Conservation (phyloP, 2,888 invertebrate species). For the Caenorhabditis sp. region DNA sequence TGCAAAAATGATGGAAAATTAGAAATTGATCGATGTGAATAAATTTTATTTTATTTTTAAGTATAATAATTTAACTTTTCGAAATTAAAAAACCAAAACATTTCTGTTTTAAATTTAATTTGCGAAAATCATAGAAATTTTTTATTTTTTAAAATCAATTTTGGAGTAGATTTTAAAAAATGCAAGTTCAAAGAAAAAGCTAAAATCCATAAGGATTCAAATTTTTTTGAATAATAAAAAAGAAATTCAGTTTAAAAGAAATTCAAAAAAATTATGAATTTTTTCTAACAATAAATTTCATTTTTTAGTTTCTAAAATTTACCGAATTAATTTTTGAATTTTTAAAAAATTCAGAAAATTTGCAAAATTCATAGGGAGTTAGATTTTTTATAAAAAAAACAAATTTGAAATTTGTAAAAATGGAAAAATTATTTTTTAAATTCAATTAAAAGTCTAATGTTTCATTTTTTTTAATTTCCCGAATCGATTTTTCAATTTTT, state of each 20-base stretch:
- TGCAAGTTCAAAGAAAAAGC: background rate
- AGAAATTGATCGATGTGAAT: background rate
- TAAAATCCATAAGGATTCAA: background rate
- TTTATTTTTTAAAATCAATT: too few relatives aligned
- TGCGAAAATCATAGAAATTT: too few relatives aligned
- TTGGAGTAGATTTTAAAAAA: too few relatives aligned
- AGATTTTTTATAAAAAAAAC: background rate
- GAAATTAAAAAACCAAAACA: too few relatives aligned
- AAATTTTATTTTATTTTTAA: background rate
- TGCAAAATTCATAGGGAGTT: too few relatives aligned
- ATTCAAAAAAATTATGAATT: background rate
- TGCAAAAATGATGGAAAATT: slow-evolving; percentile 37
- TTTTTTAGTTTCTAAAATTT: background rate
- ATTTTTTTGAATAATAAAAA: background rate
- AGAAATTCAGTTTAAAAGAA: background rate
- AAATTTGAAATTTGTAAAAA: background rate
- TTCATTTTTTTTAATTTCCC: too few relatives aligned
- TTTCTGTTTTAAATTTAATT: too few relatives aligned
- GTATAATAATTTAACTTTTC: background rate
- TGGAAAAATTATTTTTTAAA: background rate
- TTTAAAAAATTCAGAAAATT: slow-evolving; percentile 1
- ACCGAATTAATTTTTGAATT: background rate
- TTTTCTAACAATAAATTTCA: background rate
- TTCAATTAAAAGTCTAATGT: background rate
- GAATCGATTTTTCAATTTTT: background rate